phyloP scores from a whole-genome alignment of 2,888 invertebrate species.

The Oscheius onirici region DNA sequence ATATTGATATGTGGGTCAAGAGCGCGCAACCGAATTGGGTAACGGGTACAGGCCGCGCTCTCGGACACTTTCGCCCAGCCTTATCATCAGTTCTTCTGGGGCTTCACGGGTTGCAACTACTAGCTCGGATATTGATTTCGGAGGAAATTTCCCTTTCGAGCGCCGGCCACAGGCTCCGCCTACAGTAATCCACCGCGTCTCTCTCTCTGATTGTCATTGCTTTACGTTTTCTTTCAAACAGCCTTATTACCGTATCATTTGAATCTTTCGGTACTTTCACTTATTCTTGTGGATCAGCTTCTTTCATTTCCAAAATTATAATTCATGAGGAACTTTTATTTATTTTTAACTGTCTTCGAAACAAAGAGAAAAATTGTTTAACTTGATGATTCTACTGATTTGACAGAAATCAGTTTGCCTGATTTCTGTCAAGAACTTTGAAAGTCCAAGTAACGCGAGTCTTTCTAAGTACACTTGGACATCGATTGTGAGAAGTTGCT shows the following conservation, averaged over 20 bases:
- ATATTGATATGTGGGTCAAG: conserved; percentile 33
- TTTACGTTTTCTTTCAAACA: background rate
- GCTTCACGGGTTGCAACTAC: conserved; percentile 27
- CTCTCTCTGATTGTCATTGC: background rate
- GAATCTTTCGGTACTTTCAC: no score
- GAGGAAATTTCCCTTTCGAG: conserved; percentile 11
- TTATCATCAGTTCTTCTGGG: conserved; percentile 6
- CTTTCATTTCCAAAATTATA: no score
- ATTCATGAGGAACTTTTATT: no score
- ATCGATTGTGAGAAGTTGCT: no score
- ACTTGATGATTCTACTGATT: no score
- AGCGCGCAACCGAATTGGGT: conserved; percentile 33
- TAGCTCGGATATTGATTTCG: background rate
- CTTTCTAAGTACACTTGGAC: no score
- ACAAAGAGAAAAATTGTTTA: no score
- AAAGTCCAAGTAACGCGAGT: no score
- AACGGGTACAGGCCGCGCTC: conserved; percentile 30
- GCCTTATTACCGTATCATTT: background rate
- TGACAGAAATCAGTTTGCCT: no score
- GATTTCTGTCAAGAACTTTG: no score
- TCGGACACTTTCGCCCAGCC: conserved; percentile 25
- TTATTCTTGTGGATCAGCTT: no score
- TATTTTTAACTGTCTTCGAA: no score
- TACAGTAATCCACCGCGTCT: conserved; percentile 12
- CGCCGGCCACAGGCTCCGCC: conserved; percentile 10